These are phyloP conservation scores for Gnathonemus longibarbis DNA, from an alignment of 2,113 vertebrate species.

Conservation along the genomic window DNA sequence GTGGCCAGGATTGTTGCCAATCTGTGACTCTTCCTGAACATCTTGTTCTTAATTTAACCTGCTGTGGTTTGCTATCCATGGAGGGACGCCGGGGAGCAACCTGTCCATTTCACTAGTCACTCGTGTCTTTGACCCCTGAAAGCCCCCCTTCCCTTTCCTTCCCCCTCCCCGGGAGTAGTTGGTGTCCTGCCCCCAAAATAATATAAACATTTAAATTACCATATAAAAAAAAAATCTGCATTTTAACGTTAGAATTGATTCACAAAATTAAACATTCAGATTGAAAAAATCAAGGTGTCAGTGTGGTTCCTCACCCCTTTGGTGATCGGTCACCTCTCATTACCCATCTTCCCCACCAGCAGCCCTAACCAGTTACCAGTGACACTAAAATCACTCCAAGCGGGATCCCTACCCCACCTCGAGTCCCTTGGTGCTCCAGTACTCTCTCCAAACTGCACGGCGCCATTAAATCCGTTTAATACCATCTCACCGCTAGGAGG, in stretches of 20 bases:
- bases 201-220: background rate
- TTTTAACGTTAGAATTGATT: background rate
- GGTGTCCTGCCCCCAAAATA: background rate
- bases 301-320: background rate
- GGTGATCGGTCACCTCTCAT: background rate
- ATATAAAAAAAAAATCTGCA: background rate
- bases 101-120: background rate
- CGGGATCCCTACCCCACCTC: background rate
- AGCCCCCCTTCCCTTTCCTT: too few relatives aligned
- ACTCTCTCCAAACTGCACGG: background rate
- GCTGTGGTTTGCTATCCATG: background rate
- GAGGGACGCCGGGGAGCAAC: background rate
- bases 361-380: background rate
- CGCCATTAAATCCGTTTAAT: background rate
- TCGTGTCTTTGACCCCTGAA: background rate
- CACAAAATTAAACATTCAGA: background rate
- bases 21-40: background rate
- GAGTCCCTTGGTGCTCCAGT: background rate
- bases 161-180: background rate
- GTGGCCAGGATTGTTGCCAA: background rate
- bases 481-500: background rate
- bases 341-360: background rate
- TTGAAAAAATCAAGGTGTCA: background rate
- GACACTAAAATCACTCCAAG: background rate
- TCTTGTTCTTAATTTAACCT: background rate